Evolutionary conservation across 2,113 vertebrate species (phyloP), one percentile per base, ranked within the genome.

Genomic region (Corythornis madagascariensis): DNA sequence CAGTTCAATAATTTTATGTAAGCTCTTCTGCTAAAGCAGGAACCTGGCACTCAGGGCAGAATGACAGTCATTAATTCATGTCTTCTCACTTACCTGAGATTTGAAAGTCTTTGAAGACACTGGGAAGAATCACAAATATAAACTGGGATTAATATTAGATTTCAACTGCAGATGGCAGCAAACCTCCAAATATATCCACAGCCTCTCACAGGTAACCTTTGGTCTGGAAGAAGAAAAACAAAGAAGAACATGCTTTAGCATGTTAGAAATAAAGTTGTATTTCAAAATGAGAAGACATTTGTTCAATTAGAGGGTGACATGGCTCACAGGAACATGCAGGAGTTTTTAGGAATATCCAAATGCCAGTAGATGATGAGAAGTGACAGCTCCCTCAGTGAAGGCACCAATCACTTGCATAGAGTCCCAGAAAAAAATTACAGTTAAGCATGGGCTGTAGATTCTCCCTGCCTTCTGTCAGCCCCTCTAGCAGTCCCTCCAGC

Each of bases 161-260:
- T 97, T 93, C 20, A 97, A 89, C 98, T 84, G 96, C 89, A 98
- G 98, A 83, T 94, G 98, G 98, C 98, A 98, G 97, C 97, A 98
- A 96, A 97, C 13, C 31, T 82, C 59, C 60, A 97, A 50, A 85
- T 89, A 97, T 95, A 80, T 64, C 61, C 88, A 17, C 28, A 63
- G 12, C 38, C 72, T 88, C 48, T 66, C 5, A 4, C 42, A 59
- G 22, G 22, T 73, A 77, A 70, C 53, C 31, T 65, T 56, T 38
- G 19, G 11, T 55, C 25, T 8, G 5, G 9, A 16, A 52, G 50
- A 52, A 52, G 24, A 26, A 52, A 52, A 4, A 31, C 10, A 66
- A 66, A 56, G 15, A 64, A 16, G 1, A 28, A 2, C 5, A n/a
- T 4, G 16, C 28, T 83, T 55, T 69, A 60, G 8, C 10, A 16